These are phyloP conservation scores for Perca schrenkii DNA, from an alignment of 2,113 vertebrate genomes.

Conservation along the genomic window DNA sequence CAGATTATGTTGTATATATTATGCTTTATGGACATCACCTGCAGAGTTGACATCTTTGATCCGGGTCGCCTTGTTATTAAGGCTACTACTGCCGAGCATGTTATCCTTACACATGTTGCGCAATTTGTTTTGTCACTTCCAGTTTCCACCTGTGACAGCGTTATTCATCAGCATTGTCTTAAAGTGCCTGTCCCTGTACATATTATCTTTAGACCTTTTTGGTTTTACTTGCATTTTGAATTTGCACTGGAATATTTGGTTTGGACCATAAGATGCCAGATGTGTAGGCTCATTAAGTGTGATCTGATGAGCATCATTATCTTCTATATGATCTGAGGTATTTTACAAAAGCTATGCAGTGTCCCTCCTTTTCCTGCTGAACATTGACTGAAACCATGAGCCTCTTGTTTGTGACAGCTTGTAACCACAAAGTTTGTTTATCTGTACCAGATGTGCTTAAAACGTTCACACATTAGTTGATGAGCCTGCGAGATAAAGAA, in stretches of 20 bases:
- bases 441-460: background rate
- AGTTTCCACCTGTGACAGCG: background rate
- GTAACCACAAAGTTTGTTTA: constrained; percentile 18
- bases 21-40: background rate
- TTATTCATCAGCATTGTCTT: background rate
- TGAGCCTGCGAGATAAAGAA: background rate
- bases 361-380: background rate
- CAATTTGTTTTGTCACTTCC: background rate
- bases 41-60: background rate
- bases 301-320: background rate
- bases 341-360: background rate
- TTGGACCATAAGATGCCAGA: background rate
- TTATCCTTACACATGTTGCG: background rate
- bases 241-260: background rate
- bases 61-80: background rate
- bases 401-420: background rate
- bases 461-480: background rate
- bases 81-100: background rate
- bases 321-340: background rate
- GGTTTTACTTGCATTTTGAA: background rate
- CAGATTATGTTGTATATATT: background rate
- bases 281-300: background rate
- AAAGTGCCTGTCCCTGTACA: background rate
- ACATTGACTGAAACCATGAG: background rate
- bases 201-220: background rate